A percentile compares a stretch with the other conserved stretches of the same genome.
Conservation (phyloP, 2,797 vertebrate genomes). For the Gorsachius magnificus region DNA sequence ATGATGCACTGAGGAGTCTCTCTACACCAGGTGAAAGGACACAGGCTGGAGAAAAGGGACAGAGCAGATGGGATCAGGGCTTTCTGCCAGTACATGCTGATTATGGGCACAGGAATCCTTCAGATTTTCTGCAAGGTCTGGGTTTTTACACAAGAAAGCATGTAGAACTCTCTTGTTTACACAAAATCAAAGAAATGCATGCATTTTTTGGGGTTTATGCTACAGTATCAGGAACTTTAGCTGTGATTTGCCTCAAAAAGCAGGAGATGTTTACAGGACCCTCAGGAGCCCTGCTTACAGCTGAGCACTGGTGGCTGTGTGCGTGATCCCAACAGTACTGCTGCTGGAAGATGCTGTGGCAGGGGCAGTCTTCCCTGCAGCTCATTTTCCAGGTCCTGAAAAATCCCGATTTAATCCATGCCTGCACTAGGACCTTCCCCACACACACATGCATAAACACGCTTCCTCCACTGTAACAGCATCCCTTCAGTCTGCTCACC, state of each 20-base stretch:
- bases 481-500: not conserved
- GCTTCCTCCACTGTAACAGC: not conserved
- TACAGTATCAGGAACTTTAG: not conserved
- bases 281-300: not conserved
- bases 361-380: not conserved
- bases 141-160: not conserved
- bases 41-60: not conserved
- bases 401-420: not conserved
- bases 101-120: not conserved
- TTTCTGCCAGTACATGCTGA: not conserved
- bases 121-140: not conserved
- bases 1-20: not conserved
- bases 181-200: not conserved
- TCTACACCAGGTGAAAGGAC: not conserved
- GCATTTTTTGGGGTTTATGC: not conserved
- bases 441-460: fast-evolving
- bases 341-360: not conserved
- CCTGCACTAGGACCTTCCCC: not conserved
- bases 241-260: not conserved
- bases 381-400: not conserved
- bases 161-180: not conserved
- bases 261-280: not conserved
- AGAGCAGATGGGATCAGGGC: fast-evolving
- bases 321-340: not conserved
- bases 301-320: not conserved